phyloP scores from a whole-genome alignment of 2,888 invertebrate genomes.

The Melieria crassipennis region DNA sequence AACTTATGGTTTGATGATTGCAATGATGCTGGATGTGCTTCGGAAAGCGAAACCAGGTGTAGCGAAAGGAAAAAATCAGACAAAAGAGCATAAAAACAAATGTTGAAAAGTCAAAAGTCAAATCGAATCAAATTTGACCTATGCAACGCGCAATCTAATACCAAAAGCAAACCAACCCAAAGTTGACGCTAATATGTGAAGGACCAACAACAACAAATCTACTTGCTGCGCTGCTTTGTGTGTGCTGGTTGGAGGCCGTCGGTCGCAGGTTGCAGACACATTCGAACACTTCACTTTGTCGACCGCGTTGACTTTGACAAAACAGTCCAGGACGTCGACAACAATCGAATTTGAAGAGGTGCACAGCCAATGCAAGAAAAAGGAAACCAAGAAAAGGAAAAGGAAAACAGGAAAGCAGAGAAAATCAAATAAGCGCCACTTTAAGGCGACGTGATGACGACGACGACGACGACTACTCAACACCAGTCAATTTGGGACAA shows the following conservation, averaged over 20 bases:
- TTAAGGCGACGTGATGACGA: not conserved
- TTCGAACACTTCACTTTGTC: no score
- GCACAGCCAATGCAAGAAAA: no score
- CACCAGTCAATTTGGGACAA: slow-evolving; percentile 17
- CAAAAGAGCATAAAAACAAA: not conserved
- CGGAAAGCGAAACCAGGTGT: not conserved
- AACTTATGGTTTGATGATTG: not conserved
- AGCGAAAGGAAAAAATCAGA: not conserved
- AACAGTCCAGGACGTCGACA: no score
- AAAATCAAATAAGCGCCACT: not conserved
- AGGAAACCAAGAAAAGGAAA: no score
- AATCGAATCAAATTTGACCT: slow-evolving; percentile 1
- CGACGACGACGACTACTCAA: slow-evolving; percentile 1
- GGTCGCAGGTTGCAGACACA: no score
- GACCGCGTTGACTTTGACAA: no score
- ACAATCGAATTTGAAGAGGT: no score
- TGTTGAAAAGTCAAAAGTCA: not conserved
- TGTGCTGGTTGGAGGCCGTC: no score
- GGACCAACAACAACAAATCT: not conserved
- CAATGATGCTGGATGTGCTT: not conserved
- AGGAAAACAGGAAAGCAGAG: no score
- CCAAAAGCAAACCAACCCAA: not conserved
- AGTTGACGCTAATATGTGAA: not conserved
- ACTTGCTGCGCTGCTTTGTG: no score
- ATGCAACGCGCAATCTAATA: not conserved